A percentile compares a stretch with the other conserved stretches of the same genome.
Evolutionary conservation across 2,888 invertebrate genomes (phyloP).

Genomic region (Drymonia ruficornis): DNA sequence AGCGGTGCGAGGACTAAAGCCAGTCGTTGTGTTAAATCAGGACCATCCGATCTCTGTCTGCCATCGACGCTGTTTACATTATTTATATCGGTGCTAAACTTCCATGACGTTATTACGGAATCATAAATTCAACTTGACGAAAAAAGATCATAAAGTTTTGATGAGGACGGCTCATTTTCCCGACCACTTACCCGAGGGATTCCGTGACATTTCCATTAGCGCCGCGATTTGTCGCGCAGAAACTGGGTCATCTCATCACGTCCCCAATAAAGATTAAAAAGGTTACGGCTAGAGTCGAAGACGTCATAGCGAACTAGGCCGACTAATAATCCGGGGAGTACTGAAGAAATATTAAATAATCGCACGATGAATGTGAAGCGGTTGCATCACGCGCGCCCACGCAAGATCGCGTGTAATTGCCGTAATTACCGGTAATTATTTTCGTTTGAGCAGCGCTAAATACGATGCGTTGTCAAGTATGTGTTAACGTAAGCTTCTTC

Average conservation of each 20-base stretch:
- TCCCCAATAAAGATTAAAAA: slow-evolving; percentile 45
- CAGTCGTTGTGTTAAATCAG: not conserved
- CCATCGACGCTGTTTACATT: not conserved
- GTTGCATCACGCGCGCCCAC: slow-evolving; percentile 61
- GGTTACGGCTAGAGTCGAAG: slow-evolving; percentile 35
- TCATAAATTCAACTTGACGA: slow-evolving; percentile 2
- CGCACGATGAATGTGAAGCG: slow-evolving; percentile 50
- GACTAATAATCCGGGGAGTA: slow-evolving; percentile 45
- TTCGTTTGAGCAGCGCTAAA: slow-evolving; percentile 54
- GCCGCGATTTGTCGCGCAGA: slow-evolving; percentile 22
- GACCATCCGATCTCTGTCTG: no score
- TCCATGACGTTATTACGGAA: not conserved
- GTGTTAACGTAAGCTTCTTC: not conserved
- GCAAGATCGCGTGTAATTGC: slow-evolving; percentile 64
- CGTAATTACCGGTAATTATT: slow-evolving; percentile 71
- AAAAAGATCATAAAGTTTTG: slow-evolving; percentile 12
- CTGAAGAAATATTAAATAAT: slow-evolving; percentile 59
- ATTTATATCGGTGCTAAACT: not conserved
- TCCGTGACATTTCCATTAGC: slow-evolving; percentile 30
- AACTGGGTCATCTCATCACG: slow-evolving; percentile 28
- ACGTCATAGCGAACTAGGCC: slow-evolving; percentile 45
- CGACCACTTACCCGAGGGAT: slow-evolving; percentile 8
- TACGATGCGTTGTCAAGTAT: slow-evolving; percentile 32
- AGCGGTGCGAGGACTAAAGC: not conserved
- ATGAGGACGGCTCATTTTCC: slow-evolving; percentile 17